phyloP scores from a whole-genome alignment of 2,888 invertebrate species.

The Ennomos erosarius region DNA sequence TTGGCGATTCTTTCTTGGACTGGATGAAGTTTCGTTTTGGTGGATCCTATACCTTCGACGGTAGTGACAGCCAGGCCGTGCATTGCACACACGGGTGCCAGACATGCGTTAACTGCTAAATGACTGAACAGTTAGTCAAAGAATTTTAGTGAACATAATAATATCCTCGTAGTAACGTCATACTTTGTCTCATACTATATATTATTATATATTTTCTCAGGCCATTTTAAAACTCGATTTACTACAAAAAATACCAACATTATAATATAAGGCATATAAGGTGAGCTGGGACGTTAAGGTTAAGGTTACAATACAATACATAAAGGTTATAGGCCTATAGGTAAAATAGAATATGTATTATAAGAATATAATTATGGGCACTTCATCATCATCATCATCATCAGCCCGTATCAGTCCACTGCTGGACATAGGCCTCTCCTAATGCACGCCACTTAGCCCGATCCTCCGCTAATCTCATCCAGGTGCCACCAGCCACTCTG shows the following conservation, averaged over 20 bases:
- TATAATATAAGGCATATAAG: not conserved
- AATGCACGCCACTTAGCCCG: too few relatives aligned
- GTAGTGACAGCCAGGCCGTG: conserved; percentile 94
- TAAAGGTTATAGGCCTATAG: conserved; percentile 11
- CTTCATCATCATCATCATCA: too few relatives aligned
- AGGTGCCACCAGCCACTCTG: too few relatives aligned
- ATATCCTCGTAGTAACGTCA: not conserved
- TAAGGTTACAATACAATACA: conserved; percentile 8
- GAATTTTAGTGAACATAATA: conserved; percentile 9
- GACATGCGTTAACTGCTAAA: conserved; percentile 92
- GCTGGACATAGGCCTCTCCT: too few relatives aligned
- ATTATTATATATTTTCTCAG: too few relatives aligned
- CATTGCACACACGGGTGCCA: conserved; percentile 92
- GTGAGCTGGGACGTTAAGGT: not conserved
- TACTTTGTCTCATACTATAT: too few relatives aligned
- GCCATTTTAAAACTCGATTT: too few relatives aligned
- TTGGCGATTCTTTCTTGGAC: conserved; percentile 92
- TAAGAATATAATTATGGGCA: too few relatives aligned
- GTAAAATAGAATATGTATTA: conserved; percentile 4
- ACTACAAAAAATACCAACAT: too few relatives aligned
- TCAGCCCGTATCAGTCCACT: too few relatives aligned
- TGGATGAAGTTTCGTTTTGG: conserved; percentile 90
- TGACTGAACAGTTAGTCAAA: conserved; percentile 80
- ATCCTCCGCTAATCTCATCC: too few relatives aligned
- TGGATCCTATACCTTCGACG: conserved; percentile 94